Percentiles rank a stretch among this genome's conserved stretches.
These are phyloP conservation scores for Arge pagana DNA, from an alignment of 2,888 invertebrate genomes.

Conservation along the genomic window DNA sequence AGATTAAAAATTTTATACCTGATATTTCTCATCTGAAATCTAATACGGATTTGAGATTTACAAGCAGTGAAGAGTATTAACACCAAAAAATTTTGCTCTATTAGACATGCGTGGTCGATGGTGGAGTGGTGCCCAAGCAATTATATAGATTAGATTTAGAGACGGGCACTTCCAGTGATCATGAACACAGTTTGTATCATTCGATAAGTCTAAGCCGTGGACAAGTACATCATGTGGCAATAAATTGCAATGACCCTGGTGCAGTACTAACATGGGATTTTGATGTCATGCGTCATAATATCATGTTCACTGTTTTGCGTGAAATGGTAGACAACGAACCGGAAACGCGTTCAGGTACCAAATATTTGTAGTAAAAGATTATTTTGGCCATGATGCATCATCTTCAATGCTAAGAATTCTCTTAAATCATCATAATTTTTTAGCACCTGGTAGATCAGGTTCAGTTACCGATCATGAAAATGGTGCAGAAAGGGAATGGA, in stretches of 20 bases:
- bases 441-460: no score
- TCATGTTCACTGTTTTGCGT: conserved; percentile 78
- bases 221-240: conserved; percentile 76
- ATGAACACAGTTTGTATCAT: conserved; percentile 73
- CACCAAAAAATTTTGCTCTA: conserved; percentile 38
- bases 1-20: no score
- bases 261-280: conserved; percentile 97
- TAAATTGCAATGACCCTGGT: conserved; percentile 81
- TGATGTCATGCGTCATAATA: conserved; percentile 88
- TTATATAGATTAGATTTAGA: conserved; percentile 67
- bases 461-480: conserved; percentile 38
- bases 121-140: conserved; percentile 87
- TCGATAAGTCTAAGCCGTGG: conserved; percentile 71
- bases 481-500: conserved; percentile 61
- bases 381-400: no score
- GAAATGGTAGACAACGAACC: conserved; percentile 42
- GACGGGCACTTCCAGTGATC: conserved; percentile 48
- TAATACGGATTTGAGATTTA: no score
- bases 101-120: conserved; percentile 83
- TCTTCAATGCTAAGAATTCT: no score
- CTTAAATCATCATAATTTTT: no score
- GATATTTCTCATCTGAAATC: no score
- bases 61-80: no score
- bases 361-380: no score
- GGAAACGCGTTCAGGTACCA: conserved; percentile 21